Percentiles rank a stretch among this genome's conserved stretches.
Evolutionary conservation across 2,888 invertebrate species (phyloP).

Genomic region (Ectemnius continuus): DNA sequence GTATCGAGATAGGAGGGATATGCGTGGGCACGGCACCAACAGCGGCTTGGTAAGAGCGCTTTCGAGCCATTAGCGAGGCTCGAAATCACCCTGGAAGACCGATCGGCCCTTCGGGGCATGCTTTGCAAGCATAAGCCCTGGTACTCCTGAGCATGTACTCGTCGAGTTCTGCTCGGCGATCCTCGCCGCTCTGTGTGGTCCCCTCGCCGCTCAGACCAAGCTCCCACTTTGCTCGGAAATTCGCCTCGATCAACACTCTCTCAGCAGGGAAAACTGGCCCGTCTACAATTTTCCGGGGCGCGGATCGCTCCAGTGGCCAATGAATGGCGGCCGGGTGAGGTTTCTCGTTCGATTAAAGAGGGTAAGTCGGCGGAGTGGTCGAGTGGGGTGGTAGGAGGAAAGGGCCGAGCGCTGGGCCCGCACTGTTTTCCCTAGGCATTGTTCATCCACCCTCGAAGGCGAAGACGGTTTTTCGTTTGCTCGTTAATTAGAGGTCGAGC

Average conservation of each 20-base stretch:
- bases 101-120: slow-evolving; percentile 19
- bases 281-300: neutral
- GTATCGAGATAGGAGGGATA: slow-evolving; percentile 40
- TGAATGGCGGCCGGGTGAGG: slow-evolving; percentile 5
- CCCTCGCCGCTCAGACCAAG: neutral
- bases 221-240: neutral
- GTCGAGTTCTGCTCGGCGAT: neutral
- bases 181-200: neutral
- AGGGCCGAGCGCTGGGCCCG: slow-evolving; percentile 21
- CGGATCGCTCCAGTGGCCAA: neutral
- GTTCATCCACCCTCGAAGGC: slow-evolving; percentile 15
- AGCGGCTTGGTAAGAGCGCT: neutral
- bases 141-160: neutral
- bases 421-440: slow-evolving; percentile 31
- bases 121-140: slow-evolving; percentile 7
- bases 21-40: neutral
- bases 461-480: slow-evolving; percentile 3
- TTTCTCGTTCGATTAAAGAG: slow-evolving; percentile 8
- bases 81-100: slow-evolving; percentile 12
- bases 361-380: slow-evolving; percentile 19
- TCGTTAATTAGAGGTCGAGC: slow-evolving; percentile 13
- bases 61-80: slow-evolving; percentile 12
- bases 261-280: neutral
- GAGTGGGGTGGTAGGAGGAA: slow-evolving; percentile 15
- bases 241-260: slow-evolving; percentile 1